phyloP scores from a whole-genome alignment of 2,888 invertebrate genomes.

The Chymomyza caudatula region DNA sequence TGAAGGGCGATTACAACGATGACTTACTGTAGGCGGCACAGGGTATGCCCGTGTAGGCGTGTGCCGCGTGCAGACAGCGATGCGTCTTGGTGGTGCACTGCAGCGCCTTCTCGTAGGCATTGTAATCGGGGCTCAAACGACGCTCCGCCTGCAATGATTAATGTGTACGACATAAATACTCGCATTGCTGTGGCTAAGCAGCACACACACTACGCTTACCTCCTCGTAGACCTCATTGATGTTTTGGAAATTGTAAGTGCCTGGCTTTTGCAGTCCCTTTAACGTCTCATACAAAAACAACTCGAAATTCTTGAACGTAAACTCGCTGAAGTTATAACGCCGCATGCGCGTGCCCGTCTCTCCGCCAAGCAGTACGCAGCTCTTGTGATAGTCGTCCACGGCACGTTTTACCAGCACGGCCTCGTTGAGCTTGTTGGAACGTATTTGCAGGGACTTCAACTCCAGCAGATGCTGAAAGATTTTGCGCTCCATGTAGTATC shows the following conservation, averaged over 20 bases:
- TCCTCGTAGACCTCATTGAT: constrained; percentile 83
- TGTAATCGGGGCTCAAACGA: constrained; percentile 78
- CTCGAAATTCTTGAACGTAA: constrained; percentile 88
- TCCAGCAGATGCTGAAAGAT: constrained; percentile 96
- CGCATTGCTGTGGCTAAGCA: too few relatives aligned
- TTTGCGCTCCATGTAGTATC: constrained; percentile 93
- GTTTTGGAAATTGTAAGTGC: constrained; percentile 82
- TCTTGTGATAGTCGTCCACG: constrained; percentile 89
- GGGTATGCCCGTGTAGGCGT: constrained; percentile 91
- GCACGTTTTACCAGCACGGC: constrained; percentile 91
- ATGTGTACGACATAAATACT: background rate
- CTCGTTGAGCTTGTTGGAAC: constrained; percentile 92
- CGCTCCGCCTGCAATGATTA: constrained; percentile 75
- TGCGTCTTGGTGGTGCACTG: constrained; percentile 92
- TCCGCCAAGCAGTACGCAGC: constrained; percentile 83
- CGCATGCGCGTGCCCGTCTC: constrained; percentile 79
- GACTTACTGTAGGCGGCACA: constrained; percentile 92
- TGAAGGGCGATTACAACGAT: background rate
- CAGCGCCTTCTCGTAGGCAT: constrained; percentile 84
- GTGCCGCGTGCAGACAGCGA: constrained; percentile 92
- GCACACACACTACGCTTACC: constrained; percentile 76
- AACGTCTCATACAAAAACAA: constrained; percentile 92
- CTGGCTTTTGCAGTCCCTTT: constrained; percentile 86
- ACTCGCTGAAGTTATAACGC: constrained; percentile 83
- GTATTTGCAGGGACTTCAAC: constrained; percentile 93